Evolutionary conservation across 2,797 vertebrate genomes (phyloP), one percentile per base, ranked within the genome.

Genomic region (Sebastolobus altivelis): DNA sequence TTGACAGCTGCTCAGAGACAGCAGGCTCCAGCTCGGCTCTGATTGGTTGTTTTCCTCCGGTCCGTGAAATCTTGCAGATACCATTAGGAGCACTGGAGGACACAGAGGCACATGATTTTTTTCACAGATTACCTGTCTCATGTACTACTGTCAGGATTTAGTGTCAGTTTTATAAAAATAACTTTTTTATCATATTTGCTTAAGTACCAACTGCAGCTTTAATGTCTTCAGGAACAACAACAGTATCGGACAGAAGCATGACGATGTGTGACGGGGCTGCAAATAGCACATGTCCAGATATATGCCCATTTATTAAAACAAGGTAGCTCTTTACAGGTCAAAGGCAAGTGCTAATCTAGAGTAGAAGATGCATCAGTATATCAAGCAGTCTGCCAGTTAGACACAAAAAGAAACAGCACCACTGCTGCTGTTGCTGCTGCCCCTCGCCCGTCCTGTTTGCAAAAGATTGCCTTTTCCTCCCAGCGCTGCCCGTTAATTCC

Each of bases 401-500:
- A 60, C 66, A 66, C 60, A 67, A 35, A 85, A 27, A 40, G 27
- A 79, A 77, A 40, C 49, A 62, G 54, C n/a, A 55, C 37, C 58
- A 75, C 58, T 18, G 38, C 33, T 69, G 72, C 46, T 49, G 72
- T 18, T 49, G 18, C 52, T 60, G 55, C 68, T 68, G 80, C 80
- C 66, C 75, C 62, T 59, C 55, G 20, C 52, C 70, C 8, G 0
- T 18, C 46, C 69, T 31, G 22, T 52, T 67, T 65, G 62, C 52
- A 77, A 43, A 80, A 70, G 71, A 73, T 8, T 69, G 62, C 40
- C 72, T 55, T 72, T 86, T 85, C 82, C 71, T 77, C 72, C 63
- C 60, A 76, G 81, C 43, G 38, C 78, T 49, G 75, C n/a, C 85
- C 25, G 20, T 88, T 89, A 92, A 93, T 91, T 90, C 86, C 86